These are phyloP conservation scores for Chloroclysta siterata DNA, from an alignment of 2,888 invertebrate genomes.

Conservation along the genomic window DNA sequence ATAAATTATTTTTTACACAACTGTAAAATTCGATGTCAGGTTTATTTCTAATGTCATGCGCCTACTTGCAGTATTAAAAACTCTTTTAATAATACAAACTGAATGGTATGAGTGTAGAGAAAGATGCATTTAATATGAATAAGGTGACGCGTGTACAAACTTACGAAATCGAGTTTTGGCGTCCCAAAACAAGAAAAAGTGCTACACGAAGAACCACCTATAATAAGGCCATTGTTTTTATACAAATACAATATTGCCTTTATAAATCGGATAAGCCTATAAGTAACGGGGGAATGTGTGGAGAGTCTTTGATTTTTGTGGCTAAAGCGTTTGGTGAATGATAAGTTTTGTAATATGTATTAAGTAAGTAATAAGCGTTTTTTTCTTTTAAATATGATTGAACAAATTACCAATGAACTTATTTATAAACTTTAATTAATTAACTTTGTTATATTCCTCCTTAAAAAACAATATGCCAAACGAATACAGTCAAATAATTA, in stretches of 20 bases:
- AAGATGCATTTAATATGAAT: slow-evolving; percentile 30
- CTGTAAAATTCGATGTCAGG: too few species aligned
- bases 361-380: too few species aligned
- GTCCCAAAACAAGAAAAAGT: slow-evolving; percentile 64
- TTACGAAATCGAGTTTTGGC: slow-evolving; percentile 58
- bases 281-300: slow-evolving; percentile 53
- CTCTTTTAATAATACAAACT: not conserved
- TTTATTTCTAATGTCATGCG: too few species aligned
- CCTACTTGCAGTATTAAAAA: too few species aligned
- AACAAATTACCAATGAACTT: too few species aligned
- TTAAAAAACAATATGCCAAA: too few species aligned
- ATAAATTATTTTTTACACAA: too few species aligned
- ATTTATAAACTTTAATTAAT: too few species aligned
- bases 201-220: slow-evolving; percentile 74
- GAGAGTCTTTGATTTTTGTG: slow-evolving; percentile 47
- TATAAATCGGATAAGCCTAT: slow-evolving; percentile 83
- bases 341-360: not conserved
- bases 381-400: too few species aligned
- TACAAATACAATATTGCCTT: slow-evolving; percentile 85
- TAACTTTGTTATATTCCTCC: too few species aligned
- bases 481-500: too few species aligned
- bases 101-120: not conserved
- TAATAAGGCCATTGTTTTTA: slow-evolving; percentile 85
- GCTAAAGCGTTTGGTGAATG: slow-evolving; percentile 3
- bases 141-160: slow-evolving; percentile 48